phyloP scores from a whole-genome alignment of 2,888 invertebrate genomes.

The Ornithoptera alexandrae region DNA sequence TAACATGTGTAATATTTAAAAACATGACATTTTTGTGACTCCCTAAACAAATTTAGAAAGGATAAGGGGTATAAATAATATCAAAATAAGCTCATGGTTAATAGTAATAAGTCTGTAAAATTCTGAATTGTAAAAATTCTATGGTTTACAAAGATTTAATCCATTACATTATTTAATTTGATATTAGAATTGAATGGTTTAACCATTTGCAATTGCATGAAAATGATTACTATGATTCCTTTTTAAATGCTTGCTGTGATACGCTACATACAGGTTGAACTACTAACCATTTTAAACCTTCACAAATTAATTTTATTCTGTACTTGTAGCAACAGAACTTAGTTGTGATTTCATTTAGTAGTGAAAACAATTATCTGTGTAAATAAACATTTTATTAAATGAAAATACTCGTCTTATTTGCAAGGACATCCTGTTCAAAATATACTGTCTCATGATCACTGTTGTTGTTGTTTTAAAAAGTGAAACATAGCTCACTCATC shows the following conservation, averaged over 20 bases:
- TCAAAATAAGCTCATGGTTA: neutral
- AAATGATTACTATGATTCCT: slow-evolving; percentile 13
- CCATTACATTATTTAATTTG: neutral
- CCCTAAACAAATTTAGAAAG: neutral
- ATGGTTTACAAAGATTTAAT: neutral
- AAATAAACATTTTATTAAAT: slow-evolving; percentile 38
- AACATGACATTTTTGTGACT: neutral
- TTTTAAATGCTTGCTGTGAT: slow-evolving; percentile 45
- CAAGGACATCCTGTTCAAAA: neutral
- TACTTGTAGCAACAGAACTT: slow-evolving; percentile 38
- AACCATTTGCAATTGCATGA: neutral
- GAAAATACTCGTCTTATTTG: slow-evolving; percentile 5
- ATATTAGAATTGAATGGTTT: neutral
- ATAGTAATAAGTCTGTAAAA: neutral
- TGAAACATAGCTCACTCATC: neutral
- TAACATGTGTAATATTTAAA: neutral
- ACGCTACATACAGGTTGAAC: slow-evolving; percentile 40
- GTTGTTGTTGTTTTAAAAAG: neutral
- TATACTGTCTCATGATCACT: neutral
- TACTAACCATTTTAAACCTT: slow-evolving; percentile 20
- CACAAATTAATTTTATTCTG: slow-evolving; percentile 25
- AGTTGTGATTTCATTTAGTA: slow-evolving; percentile 37
- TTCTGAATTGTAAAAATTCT: neutral
- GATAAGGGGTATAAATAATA: neutral
- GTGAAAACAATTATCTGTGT: slow-evolving; percentile 36